phyloP scores from a whole-genome alignment of 2,797 vertebrate genomes.

The Phaenicophaeus curvirostris region DNA sequence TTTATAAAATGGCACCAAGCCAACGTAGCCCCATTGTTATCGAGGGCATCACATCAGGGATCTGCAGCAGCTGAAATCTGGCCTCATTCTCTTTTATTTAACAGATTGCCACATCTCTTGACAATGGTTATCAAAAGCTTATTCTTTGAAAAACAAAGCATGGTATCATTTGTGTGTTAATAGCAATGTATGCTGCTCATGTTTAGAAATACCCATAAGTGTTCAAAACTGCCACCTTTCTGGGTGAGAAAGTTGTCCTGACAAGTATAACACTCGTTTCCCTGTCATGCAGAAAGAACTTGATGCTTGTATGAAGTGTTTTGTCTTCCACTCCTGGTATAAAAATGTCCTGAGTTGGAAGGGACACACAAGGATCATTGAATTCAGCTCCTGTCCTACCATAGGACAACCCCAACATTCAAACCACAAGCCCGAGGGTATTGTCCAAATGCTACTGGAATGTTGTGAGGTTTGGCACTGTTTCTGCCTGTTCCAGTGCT shows the following conservation, averaged over 20 bases:
- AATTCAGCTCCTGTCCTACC: too few relatives aligned
- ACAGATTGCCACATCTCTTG: neutral
- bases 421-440: too few relatives aligned
- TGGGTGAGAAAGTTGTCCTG: neutral
- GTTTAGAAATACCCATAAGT: neutral
- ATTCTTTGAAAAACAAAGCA: neutral
- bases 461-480: too few relatives aligned
- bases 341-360: too few relatives aligned
- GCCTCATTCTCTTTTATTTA: neutral
- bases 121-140: neutral
- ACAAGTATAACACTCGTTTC: neutral
- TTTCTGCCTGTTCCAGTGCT: too few relatives aligned
- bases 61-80: neutral
- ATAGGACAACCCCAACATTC: too few relatives aligned
- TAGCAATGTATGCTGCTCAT: neutral
- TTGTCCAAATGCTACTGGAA: too few relatives aligned
- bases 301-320: neutral
- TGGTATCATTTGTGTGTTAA: neutral
- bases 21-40: neutral
- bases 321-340: neutral
- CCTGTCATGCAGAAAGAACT: neutral
- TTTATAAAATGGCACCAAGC: neutral
- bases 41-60: neutral
- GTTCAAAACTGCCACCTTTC: neutral
- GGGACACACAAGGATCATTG: too few relatives aligned